These are phyloP conservation scores for Cirrhinus mrigala DNA, from an alignment of 2,797 vertebrate genomes.

Conservation along the genomic window DNA sequence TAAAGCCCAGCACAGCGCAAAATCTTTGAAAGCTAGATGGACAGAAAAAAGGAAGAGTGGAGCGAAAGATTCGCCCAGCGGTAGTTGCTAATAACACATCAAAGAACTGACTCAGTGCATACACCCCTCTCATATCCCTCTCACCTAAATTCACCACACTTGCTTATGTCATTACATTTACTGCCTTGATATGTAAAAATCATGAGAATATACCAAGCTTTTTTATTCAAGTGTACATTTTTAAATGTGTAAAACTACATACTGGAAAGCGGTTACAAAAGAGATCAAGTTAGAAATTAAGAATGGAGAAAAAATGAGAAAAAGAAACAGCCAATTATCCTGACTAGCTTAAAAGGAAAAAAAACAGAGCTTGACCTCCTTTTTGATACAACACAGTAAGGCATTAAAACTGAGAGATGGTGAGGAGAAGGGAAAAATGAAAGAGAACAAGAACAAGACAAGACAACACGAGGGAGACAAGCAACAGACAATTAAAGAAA, in stretches of 20 bases:
- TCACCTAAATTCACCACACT: slow-evolving; percentile 40
- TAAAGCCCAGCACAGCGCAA: slow-evolving; percentile 40
- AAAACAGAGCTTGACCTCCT: slow-evolving; percentile 48
- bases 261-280: not conserved
- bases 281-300: not conserved
- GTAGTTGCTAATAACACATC: slow-evolving; percentile 54
- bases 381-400: slow-evolving; percentile 30
- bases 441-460: not conserved
- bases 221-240: not conserved
- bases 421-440: slow-evolving; percentile 1
- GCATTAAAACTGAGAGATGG: slow-evolving; percentile 30
- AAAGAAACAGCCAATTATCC: not conserved
- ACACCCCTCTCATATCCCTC: slow-evolving; percentile 15
- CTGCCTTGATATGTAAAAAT: slow-evolving; percentile 9
- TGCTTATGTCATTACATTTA: slow-evolving; percentile 8
- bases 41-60: slow-evolving; percentile 41
- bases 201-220: not conserved
- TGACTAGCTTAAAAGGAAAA: slow-evolving; percentile 4
- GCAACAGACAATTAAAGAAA: not conserved
- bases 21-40: slow-evolving; percentile 55
- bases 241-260: too few species aligned
- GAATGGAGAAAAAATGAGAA: not conserved
- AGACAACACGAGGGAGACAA: not conserved
- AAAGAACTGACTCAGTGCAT: slow-evolving; percentile 39
- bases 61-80: slow-evolving; percentile 28